Conservation (phyloP, 1,140 invertebrate species). For the Lucilia cuprina region DNA sequence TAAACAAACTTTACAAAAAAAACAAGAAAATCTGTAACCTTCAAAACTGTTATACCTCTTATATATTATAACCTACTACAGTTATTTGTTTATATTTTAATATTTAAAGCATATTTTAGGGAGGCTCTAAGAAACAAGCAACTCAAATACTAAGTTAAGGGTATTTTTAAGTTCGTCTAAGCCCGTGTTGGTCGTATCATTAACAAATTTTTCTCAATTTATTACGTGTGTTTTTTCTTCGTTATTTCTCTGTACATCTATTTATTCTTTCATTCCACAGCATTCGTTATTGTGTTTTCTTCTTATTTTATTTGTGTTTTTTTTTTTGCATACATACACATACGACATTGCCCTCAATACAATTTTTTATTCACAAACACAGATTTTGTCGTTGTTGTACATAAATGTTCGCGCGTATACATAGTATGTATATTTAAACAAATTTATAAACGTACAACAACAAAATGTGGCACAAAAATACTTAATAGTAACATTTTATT, state of each 20-base stretch:
- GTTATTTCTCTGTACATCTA: background rate
- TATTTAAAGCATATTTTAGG: background rate
- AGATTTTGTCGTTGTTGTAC: background rate
- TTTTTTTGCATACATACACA: background rate
- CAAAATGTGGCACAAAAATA: slow-evolving; percentile 3
- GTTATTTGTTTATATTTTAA: too few species aligned
- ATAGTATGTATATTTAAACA: too few species aligned
- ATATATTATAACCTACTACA: too few species aligned
- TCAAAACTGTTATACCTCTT: too few species aligned
- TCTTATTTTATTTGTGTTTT: background rate
- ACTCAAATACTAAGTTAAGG: background rate
- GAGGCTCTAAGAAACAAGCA: background rate
- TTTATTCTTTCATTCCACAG: background rate
- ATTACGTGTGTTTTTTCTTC: background rate
- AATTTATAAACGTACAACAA: background rate
- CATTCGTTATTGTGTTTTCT: background rate
- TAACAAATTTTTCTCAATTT: too few species aligned
- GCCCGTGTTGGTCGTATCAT: background rate
- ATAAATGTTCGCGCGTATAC: background rate
- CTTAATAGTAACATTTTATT: background rate
- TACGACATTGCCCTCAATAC: slow-evolving; percentile 29
- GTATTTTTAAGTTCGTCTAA: background rate
- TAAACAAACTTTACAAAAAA: too few species aligned
- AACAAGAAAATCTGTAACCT: too few species aligned
- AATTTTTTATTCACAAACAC: background rate